phyloP scores from a whole-genome alignment of 2,888 invertebrate species.

The Coleophora deauratella region DNA sequence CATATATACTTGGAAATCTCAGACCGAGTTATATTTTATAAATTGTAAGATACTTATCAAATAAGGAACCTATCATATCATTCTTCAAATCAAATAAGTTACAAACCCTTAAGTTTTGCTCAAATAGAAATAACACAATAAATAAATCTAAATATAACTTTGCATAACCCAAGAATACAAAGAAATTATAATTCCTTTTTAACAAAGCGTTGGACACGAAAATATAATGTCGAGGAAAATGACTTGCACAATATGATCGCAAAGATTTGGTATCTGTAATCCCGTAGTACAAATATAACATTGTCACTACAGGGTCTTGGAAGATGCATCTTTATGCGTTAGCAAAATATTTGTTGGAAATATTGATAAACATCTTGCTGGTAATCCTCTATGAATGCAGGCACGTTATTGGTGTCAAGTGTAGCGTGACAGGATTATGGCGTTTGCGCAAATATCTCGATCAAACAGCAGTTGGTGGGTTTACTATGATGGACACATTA shows the following conservation, averaged over 20 bases:
- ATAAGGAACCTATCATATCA: too few relatives aligned
- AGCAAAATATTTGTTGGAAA: slow-evolving; percentile 51
- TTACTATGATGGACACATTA: too few relatives aligned
- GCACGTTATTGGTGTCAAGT: slow-evolving; percentile 61
- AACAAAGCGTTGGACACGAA: slow-evolving; percentile 7
- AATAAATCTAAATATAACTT: too few relatives aligned
- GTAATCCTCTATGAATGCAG: slow-evolving; percentile 54
- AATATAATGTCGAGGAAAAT: slow-evolving; percentile 43
- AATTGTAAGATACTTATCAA: too few relatives aligned
- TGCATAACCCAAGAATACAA: too few relatives aligned
- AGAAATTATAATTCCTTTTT: too few relatives aligned
- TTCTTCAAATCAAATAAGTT: too few relatives aligned
- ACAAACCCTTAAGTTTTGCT: too few relatives aligned
- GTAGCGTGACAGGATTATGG: slow-evolving; percentile 65
- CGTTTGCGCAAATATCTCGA: slow-evolving; percentile 50
- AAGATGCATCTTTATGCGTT: slow-evolving; percentile 30
- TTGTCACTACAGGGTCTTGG: slow-evolving; percentile 42
- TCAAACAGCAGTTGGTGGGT: slow-evolving; percentile 2
- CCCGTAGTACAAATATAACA: slow-evolving; percentile 58
- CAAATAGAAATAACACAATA: too few relatives aligned
- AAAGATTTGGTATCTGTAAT: slow-evolving; percentile 33
- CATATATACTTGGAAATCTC: too few relatives aligned
- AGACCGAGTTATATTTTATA: too few relatives aligned
- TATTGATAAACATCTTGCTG: slow-evolving; percentile 59
- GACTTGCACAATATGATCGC: slow-evolving; percentile 34